Conservation (phyloP, 2,888 invertebrate genomes). For the Watsonalla binaria region DNA sequence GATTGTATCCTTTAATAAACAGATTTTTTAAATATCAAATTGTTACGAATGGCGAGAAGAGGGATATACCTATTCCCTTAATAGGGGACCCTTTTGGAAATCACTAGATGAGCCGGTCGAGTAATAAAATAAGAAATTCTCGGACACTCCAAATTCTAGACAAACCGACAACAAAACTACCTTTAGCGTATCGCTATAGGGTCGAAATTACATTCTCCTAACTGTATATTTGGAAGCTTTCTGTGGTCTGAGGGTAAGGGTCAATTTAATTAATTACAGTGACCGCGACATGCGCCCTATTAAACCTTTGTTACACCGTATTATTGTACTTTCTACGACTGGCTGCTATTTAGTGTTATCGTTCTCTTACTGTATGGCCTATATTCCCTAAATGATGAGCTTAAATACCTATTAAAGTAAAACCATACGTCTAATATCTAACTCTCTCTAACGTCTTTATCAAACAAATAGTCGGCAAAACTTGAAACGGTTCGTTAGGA, state of each 20-base stretch:
- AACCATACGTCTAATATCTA: background rate
- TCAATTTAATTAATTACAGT: constrained; percentile 67
- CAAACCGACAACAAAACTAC: constrained; percentile 25
- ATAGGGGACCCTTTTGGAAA: constrained; percentile 51
- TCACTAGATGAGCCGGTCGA: constrained; percentile 50
- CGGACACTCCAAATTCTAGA: constrained; percentile 39
- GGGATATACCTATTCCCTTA: constrained; percentile 48
- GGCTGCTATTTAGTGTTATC: constrained; percentile 41
- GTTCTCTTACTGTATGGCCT: constrained; percentile 18
- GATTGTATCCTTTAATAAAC: constrained; percentile 20
- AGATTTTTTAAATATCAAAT: constrained; percentile 35
- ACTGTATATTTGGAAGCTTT: constrained; percentile 31
- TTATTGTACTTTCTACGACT: constrained; percentile 45
- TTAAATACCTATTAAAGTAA: background rate
- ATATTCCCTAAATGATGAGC: background rate
- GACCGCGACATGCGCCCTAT: constrained; percentile 61
- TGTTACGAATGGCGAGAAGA: constrained; percentile 30
- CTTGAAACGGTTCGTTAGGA: constrained; percentile 1
- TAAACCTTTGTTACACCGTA: constrained; percentile 57
- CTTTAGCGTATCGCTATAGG: constrained; percentile 33
- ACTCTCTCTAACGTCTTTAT: background rate
- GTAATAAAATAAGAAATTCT: constrained; percentile 59
- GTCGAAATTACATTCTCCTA: constrained; percentile 37
- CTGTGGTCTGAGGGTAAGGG: constrained; percentile 52
- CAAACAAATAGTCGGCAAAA: background rate